Conservation (phyloP, 2,888 invertebrate genomes). For the Drosophila borborema region DNA sequence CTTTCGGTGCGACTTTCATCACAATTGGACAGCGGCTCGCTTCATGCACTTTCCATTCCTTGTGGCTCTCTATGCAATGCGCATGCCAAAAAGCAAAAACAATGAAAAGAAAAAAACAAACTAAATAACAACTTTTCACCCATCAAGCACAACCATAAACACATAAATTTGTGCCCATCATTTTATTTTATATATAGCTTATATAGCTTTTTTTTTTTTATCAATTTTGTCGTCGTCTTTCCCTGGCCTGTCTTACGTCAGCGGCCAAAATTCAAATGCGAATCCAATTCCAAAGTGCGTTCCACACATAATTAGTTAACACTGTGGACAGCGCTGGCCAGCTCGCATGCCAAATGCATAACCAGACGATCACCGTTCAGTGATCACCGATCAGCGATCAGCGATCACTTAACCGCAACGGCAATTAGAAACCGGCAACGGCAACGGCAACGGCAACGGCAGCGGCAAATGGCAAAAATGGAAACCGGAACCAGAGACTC, state of each 20-base stretch:
- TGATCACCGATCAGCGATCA: conserved; percentile 29
- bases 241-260: conserved; percentile 33
- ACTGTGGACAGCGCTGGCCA: conserved; percentile 38
- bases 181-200: conserved; percentile 9
- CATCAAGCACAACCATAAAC: conserved; percentile 38
- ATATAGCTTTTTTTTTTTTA: not conserved
- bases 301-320: conserved; percentile 68
- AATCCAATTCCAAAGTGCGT: conserved; percentile 38
- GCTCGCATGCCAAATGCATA: conserved; percentile 71
- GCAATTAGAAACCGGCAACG: conserved; percentile 33
- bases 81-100: conserved; percentile 45
- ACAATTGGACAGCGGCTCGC: conserved; percentile 48
- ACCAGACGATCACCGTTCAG: conserved; percentile 36
- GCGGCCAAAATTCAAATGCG: conserved; percentile 36
- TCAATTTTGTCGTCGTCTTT: conserved; percentile 35
- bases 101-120: not conserved
- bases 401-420: conserved; percentile 57
- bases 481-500: conserved; percentile 65
- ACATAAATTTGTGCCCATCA: conserved; percentile 60
- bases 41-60: conserved; percentile 60
- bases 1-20: conserved; percentile 51
- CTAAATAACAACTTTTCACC: conserved; percentile 50
- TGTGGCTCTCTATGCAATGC: conserved; percentile 37
- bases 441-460: conserved; percentile 43
- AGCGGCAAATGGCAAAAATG: conserved; percentile 46